Conservation (phyloP, 2,797 vertebrate species). For the Rousettus madagascariensis region DNA sequence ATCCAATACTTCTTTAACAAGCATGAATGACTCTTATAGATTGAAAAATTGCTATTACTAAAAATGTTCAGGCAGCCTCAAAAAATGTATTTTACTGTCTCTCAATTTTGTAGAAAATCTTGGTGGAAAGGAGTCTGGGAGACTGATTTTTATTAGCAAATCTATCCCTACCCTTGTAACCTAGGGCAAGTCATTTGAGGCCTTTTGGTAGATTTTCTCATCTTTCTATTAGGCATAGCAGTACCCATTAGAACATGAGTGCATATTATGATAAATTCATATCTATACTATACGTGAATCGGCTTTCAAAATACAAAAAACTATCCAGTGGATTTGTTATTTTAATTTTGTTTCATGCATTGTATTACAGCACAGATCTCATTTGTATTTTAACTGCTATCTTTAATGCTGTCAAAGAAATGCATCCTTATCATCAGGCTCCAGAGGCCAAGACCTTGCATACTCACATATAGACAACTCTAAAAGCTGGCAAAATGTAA, state of each 20-base stretch:
- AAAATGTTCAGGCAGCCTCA: not conserved
- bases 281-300: not conserved
- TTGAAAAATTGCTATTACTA: conserved; percentile 3
- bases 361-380: not conserved
- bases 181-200: not conserved
- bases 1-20: not conserved
- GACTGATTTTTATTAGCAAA: not conserved
- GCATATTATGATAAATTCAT: not conserved
- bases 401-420: not conserved
- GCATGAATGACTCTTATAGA: not conserved
- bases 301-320: conserved; percentile 16
- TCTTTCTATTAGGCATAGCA: not conserved
- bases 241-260: not conserved
- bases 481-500: not conserved
- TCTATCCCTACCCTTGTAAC: not conserved
- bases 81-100: not conserved
- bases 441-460: not conserved
- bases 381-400: not conserved
- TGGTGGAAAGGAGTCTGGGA: not conserved
- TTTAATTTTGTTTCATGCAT: not conserved
- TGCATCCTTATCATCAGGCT: not conserved
- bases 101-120: not conserved
- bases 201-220: not conserved
- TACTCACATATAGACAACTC: not conserved
- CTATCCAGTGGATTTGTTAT: not conserved